Conservation (phyloP, 1,140 invertebrate genomes). For the Drosophila nannoptera region DNA sequence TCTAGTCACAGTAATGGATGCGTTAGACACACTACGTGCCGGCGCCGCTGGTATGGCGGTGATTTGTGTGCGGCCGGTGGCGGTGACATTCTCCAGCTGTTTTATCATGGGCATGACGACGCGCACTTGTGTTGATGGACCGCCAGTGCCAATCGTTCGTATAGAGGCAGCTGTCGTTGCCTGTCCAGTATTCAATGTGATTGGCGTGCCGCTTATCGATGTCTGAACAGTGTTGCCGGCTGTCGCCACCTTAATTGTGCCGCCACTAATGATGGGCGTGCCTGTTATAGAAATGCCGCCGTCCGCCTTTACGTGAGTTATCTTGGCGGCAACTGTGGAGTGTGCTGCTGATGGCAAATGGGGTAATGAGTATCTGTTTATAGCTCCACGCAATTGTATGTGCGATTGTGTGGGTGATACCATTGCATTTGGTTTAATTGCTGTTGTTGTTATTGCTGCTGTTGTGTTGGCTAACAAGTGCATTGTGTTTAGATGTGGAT, state of each 20-base stretch:
- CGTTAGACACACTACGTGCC: conserved; percentile 68
- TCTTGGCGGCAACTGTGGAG: conserved; percentile 71
- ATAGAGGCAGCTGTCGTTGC: conserved; percentile 66
- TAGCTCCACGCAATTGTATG: conserved; percentile 59
- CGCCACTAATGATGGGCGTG: conserved; percentile 63
- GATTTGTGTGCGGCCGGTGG: conserved; percentile 71
- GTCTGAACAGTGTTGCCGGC: conserved; percentile 51
- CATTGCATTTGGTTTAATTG: conserved; percentile 37
- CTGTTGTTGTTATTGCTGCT: conserved; percentile 43
- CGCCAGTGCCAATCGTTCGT: conserved; percentile 66
- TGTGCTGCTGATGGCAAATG: conserved; percentile 69
- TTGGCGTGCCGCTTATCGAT: conserved; percentile 60
- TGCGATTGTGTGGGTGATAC: conserved; percentile 57
- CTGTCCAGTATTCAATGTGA: conserved; percentile 59
- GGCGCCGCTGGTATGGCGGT: conserved; percentile 74
- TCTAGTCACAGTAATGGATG: conserved; percentile 77
- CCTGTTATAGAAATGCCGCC: conserved; percentile 63
- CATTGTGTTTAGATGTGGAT: conserved; percentile 47
- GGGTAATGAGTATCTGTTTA: conserved; percentile 70
- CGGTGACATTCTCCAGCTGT: conserved; percentile 71
- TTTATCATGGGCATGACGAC: conserved; percentile 78
- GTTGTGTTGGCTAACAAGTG: conserved; percentile 43
- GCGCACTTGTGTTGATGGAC: conserved; percentile 75
- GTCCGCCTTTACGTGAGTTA: conserved; percentile 71
- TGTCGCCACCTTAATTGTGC: conserved; percentile 68